Percentiles rank a stretch among this genome's conserved stretches.
Evolutionary conservation across 2,888 invertebrate genomes (phyloP).

Genomic region (Ophioninae sp.): DNA sequence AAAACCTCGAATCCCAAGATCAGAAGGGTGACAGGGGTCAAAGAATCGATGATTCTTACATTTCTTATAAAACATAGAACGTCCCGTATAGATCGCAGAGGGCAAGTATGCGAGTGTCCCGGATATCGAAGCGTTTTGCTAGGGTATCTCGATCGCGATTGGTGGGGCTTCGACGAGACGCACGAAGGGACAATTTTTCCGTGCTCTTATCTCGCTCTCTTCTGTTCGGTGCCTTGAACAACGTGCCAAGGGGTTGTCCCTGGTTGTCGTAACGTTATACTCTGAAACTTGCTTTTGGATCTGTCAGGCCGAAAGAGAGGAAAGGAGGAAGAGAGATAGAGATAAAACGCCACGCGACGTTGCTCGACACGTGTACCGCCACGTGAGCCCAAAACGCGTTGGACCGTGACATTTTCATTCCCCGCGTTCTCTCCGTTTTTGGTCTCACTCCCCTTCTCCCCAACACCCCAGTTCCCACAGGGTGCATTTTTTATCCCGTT

Average conservation of each 20-base stretch:
- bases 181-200: background rate
- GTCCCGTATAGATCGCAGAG: too few relatives aligned
- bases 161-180: conserved; percentile 65
- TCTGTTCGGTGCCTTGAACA: conserved; percentile 4
- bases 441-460: conserved; percentile 49
- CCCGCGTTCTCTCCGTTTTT: conserved; percentile 57
- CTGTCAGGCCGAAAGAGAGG: background rate
- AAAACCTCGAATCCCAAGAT: too few relatives aligned
- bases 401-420: conserved; percentile 74
- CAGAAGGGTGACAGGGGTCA: too few relatives aligned
- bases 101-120: conserved; percentile 24
- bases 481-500: conserved; percentile 29
- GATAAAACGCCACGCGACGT: conserved; percentile 66
- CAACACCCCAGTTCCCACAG: conserved; percentile 58
- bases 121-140: conserved; percentile 35
- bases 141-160: conserved; percentile 68
- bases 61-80: background rate
- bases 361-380: conserved; percentile 77
- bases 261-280: conserved; percentile 10
- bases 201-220: conserved; percentile 10
- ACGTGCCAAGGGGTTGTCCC: conserved; percentile 20
- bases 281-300: conserved; percentile 11
- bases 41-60: too few relatives aligned
- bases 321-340: conserved; percentile 58
- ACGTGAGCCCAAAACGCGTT: conserved; percentile 78